These are phyloP conservation scores for Helicoverpa armigera DNA, from an alignment of 1,140 invertebrate species.

Conservation along the genomic window DNA sequence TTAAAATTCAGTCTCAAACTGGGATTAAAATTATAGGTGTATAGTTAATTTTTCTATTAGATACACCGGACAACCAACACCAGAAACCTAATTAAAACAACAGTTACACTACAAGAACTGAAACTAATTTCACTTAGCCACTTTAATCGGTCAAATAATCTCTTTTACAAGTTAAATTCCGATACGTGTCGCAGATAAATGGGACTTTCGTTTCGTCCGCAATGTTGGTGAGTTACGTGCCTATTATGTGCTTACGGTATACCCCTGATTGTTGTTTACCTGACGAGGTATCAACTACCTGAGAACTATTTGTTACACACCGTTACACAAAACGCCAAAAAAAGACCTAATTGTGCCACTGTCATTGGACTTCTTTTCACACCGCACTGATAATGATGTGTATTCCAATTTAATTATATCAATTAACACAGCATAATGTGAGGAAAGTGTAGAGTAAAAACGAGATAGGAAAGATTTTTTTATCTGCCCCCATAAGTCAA, in stretches of 20 bases:
- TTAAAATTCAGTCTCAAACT: no score
- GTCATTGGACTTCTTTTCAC: conserved; percentile 2
- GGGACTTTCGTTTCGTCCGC: conserved; percentile 25
- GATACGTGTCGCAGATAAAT: conserved; percentile 43
- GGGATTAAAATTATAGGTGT: no score
- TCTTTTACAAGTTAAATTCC: conserved; percentile 36
- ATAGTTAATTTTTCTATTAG: not conserved
- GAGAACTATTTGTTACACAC: conserved; percentile 33
- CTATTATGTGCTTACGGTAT: conserved; percentile 43
- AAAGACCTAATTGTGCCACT: conserved; percentile 33
- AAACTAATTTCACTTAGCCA: conserved; percentile 20
- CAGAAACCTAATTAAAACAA: conserved; percentile 23
- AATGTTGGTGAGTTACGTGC: conserved; percentile 37
- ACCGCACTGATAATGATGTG: conserved; percentile 1
- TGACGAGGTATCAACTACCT: conserved; percentile 20
- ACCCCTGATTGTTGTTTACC: conserved; percentile 49
- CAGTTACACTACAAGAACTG: conserved; percentile 16
- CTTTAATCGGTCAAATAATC: conserved; percentile 40
- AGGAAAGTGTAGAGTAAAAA: not conserved
- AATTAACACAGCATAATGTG: conserved; percentile 19
- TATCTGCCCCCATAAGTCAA: conserved; percentile 39
- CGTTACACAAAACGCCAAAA: conserved; percentile 38
- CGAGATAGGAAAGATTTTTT: conserved; percentile 7
- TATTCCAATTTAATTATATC: conserved; percentile 29
- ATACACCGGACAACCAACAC: not conserved